Evolutionary conservation across 2,797 vertebrate species (phyloP), one percentile per base, ranked within the genome.

Genomic region (Sorex maritimensis): DNA sequence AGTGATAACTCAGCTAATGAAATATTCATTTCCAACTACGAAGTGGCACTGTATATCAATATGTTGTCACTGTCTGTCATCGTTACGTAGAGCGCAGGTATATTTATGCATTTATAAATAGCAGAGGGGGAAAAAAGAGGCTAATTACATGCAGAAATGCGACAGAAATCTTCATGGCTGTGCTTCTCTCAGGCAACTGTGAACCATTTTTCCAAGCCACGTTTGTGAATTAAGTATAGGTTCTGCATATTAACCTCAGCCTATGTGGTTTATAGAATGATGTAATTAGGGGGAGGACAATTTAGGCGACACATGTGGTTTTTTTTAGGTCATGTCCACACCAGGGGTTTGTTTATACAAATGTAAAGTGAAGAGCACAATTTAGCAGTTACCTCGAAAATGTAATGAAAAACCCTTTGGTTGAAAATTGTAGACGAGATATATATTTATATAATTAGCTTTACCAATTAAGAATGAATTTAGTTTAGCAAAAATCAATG

Each of bases 1-100:
- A 97, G 96, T 97, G 98, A 97, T 97, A 98, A 97, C 97, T 97
- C 97, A 97, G 97, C 97, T 98, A 96, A 98, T 98, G 97, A 96
- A 98, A 98, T 98, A 98, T 98, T 98, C 97, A 98, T 98, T 96
- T 94, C 92, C 96, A 91, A 68, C 75, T 95, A 88, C 46, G 78
- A 97, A 97, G 96, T 96, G 96, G 94, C 93, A 94, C 90, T 95
- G 89, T 97, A 94, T 97, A 98, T 98, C 98, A 98, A 89, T 97
- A 96, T 90, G 97, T 97, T 98, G 97, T 98, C 95, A 95, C 96
- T 95, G 95, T 93, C 96, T 98, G 96, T 96, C 85, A 34, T 96
- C 75, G 89, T 97, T 97, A 97, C 97, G 96, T 97, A 97, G 97
- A 78, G 79, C 75, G 26, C 95, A 96, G 95, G 96, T 96, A 88